Percentiles rank a stretch among this genome's conserved stretches.
Conservation (phyloP, 2,888 invertebrate species). For the Cinara cedri region DNA sequence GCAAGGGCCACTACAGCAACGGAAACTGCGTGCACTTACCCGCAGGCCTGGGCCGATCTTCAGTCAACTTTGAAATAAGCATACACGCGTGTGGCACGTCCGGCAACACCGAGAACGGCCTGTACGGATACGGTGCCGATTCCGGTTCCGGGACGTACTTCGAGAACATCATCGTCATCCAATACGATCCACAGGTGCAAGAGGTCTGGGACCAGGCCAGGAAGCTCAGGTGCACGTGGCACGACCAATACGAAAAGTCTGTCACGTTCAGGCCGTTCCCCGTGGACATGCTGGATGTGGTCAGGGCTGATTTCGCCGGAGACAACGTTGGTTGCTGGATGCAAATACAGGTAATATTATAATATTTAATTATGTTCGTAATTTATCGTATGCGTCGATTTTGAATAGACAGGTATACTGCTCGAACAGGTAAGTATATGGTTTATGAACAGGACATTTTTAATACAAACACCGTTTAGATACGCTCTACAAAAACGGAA, state of each 20-base stretch:
- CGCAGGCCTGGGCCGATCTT: conserved; percentile 82
- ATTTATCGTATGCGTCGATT: no score
- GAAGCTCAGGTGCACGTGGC: conserved; percentile 91
- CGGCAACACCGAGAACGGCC: conserved; percentile 88
- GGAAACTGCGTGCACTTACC: conserved; percentile 90
- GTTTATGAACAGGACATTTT: no score
- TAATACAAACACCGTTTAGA: no score
- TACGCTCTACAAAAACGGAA: no score
- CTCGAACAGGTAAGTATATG: no score
- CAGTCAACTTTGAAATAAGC: conserved; percentile 88
- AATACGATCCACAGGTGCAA: conserved; percentile 88
- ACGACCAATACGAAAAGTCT: conserved; percentile 93
- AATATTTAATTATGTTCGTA: no score
- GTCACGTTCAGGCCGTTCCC: conserved; percentile 94
- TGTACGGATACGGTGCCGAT: conserved; percentile 84
- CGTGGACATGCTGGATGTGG: conserved; percentile 92
- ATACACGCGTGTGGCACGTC: conserved; percentile 91
- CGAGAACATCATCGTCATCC: conserved; percentile 91
- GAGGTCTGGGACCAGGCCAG: conserved; percentile 96
- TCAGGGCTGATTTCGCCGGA: conserved; percentile 92
- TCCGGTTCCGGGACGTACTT: conserved; percentile 91
- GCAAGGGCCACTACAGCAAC: conserved; percentile 92
- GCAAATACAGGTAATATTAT: conserved; percentile 76
- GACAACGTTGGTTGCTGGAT: conserved; percentile 97
- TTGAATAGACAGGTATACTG: no score